Base-by-base conservation (phyloP, 2,888 invertebrate genomes). In the Thymelicus acteon region DNA sequence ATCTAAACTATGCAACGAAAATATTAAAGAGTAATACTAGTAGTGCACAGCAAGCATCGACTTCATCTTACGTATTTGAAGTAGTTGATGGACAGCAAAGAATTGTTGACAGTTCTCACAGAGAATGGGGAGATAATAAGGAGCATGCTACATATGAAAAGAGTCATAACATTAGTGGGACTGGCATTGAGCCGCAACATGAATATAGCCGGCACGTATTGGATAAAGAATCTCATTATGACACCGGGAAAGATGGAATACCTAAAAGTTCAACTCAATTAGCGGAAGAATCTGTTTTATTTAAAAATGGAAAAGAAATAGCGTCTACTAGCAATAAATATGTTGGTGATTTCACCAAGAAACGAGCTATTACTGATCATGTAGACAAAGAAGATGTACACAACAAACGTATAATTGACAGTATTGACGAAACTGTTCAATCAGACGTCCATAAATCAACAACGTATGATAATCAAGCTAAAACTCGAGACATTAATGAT, bases 1-100 rank as follows among this genome's bases (percentile, higher is more conserved):
- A 90, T 73, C 79, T 92, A 37, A 88, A 93, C 74, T 91, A 88
- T 85, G 94, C 87, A 58, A 94, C 82, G 71, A 92, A 93, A 84
- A 91, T 94, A 54, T 87, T 95, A 72, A 94, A 95, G 78, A 94
- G 95, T 76, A 93, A 94, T 76, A 94, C 94, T 60, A 94, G 95
- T 72, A 95, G 95, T 71, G 92, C 93, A 63, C 92, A 95, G 66
- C 95, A 96, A 86, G 95, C 95, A 68, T 95, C 95, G 15, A 94
- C 95, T 7, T 95, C 95, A 7, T 95, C 95, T 61, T 96, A 96
- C 78, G 94, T 94, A 5, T 92, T 96, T 72, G 95, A 96, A 89
- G 91, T 95, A 63, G 92, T 95, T 47, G 95, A 95, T 80, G 95
- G 95, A 4, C 94, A 95, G 81, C 95, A 95, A 84, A 87, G 91